Evolutionary conservation across 2,888 invertebrate genomes (phyloP).

Genomic region (Balanococcus diminutus): DNA sequence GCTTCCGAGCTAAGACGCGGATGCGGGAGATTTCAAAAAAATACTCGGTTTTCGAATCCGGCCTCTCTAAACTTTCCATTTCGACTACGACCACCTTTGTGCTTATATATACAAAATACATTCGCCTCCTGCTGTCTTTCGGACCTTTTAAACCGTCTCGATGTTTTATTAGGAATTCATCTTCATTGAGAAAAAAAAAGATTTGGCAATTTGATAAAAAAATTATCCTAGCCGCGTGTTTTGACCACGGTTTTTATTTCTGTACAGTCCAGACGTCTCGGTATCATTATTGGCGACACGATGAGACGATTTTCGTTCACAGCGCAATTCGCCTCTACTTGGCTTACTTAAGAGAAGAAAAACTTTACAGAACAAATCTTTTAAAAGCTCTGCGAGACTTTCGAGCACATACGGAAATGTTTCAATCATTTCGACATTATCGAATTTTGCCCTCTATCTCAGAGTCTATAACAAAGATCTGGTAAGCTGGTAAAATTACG

Average conservation of each 20-base stretch:
- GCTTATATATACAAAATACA: neutral
- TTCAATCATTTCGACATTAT: conserved; percentile 39
- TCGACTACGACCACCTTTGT: no score
- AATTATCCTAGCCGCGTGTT: neutral
- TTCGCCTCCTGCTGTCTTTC: neutral
- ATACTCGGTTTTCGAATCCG: neutral
- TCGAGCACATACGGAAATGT: conserved; percentile 4
- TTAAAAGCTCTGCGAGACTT: neutral
- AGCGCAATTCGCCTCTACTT: neutral
- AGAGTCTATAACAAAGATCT: neutral
- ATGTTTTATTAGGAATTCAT: neutral
- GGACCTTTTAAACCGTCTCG: neutral
- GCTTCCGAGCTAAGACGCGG: neutral
- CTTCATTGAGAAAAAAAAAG: neutral
- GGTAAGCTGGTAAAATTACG: neutral
- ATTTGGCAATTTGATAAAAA: neutral
- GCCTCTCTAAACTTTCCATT: neutral
- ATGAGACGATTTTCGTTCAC: neutral
- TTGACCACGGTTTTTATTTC: neutral
- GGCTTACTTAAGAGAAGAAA: no score
- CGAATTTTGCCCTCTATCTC: neutral
- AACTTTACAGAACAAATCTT: conserved; percentile 2
- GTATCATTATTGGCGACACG: conserved; percentile 21
- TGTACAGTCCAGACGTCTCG: conserved; percentile 21
- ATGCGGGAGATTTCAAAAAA: neutral